Conservation (phyloP, 1,140 invertebrate genomes). For the Calycopis cecrops region DNA sequence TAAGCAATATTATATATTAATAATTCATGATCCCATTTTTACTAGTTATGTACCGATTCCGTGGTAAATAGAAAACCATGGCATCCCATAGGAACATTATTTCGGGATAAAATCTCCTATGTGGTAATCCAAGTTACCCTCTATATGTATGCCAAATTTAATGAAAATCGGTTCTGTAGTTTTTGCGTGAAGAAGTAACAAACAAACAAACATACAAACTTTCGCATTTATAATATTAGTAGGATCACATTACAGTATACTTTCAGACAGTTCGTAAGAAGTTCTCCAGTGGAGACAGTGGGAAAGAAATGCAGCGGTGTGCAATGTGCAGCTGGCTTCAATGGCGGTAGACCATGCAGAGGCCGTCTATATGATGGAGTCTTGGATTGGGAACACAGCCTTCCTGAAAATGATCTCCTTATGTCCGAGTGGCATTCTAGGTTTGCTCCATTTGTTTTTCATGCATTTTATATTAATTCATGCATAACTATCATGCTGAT, state of each 20-base stretch:
- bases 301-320: slow-evolving; percentile 92
- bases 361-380: slow-evolving; percentile 94
- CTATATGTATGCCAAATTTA: too few species aligned
- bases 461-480: too few species aligned
- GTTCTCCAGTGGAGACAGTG: slow-evolving; percentile 88
- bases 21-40: too few species aligned
- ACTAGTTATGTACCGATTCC: too few species aligned
- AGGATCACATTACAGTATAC: slow-evolving; percentile 10
- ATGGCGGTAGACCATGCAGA: slow-evolving; percentile 83
- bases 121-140: too few species aligned
- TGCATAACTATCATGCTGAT: too few species aligned
- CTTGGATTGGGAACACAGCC: slow-evolving; percentile 98
- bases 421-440: slow-evolving; percentile 91
- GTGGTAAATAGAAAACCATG: too few species aligned
- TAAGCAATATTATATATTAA: too few species aligned
- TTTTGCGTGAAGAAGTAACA: too few species aligned
- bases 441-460: slow-evolving; percentile 65
- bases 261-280: slow-evolving; percentile 87
- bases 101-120: too few species aligned
- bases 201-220: neutral
- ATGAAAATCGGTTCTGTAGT: too few species aligned
- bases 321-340: slow-evolving; percentile 79
- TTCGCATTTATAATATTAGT: slow-evolving; percentile 4
- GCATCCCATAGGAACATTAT: too few species aligned
- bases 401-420: slow-evolving; percentile 93